Percentiles rank a stretch among this genome's conserved stretches.
Conservation (phyloP, 2,888 invertebrate species). For the Dicyrtoma fusca region DNA sequence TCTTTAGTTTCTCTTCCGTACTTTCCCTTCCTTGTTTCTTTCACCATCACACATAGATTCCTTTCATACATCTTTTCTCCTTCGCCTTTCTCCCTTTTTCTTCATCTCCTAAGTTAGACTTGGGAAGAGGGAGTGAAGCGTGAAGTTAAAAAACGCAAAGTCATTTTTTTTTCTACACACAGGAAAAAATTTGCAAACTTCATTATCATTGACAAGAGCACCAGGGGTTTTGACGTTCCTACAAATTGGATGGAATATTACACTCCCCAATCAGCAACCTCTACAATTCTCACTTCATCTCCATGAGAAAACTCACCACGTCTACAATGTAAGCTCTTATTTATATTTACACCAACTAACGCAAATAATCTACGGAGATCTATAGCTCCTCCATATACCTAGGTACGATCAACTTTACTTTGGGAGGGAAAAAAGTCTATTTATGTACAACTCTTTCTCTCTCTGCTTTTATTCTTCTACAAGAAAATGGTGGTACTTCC, state of each 20-base stretch:
- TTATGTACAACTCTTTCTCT: neutral
- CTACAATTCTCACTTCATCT: constrained; percentile 45
- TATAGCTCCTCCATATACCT: no score
- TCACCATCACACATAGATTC: neutral
- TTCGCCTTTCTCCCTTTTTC: neutral
- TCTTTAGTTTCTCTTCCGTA: no score
- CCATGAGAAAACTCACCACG: constrained; percentile 50
- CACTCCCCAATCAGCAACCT: constrained; percentile 46
- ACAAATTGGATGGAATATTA: constrained; percentile 53
- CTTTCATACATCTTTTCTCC: neutral
- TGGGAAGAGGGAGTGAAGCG: constrained; percentile 31
- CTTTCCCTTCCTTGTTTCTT: neutral
- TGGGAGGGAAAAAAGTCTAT: neutral
- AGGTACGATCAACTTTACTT: no score
- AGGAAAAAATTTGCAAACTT: constrained; percentile 55
- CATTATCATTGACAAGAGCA: constrained; percentile 53
- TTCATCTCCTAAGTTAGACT: constrained; percentile 6
- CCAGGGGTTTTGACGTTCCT: constrained; percentile 55
- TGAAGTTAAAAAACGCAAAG: constrained; percentile 43
- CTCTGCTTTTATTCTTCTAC: neutral
- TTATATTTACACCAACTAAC: neutral
- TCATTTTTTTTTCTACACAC: constrained; percentile 31
- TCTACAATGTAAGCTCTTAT: constrained; percentile 32
- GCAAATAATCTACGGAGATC: neutral
- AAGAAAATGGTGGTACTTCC: no score